phyloP scores from a whole-genome alignment of 2,797 vertebrate species.

The Crax fasciolata region DNA sequence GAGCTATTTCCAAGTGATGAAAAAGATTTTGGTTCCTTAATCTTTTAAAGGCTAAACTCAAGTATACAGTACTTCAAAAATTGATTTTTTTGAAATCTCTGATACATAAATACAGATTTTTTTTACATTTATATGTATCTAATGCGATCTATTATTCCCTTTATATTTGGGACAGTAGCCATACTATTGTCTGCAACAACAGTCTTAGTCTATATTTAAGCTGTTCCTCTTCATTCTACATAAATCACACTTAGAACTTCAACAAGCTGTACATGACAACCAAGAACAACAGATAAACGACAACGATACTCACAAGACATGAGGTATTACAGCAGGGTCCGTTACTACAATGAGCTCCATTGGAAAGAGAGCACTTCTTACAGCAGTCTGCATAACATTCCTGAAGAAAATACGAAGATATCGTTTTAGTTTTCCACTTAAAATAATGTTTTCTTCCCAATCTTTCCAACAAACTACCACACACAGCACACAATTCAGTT shows the following conservation, averaged over 20 bases:
- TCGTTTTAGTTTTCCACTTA: not conserved
- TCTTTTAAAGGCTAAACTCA: not conserved
- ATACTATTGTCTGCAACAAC: not conserved
- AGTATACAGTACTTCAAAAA: not conserved
- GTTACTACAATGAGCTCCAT: conserved; percentile 96
- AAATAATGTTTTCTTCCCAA: not conserved
- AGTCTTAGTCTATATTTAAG: not conserved
- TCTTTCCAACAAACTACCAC: not conserved
- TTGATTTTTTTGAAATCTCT: not conserved
- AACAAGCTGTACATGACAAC: not conserved
- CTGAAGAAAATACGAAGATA: conserved; percentile 80
- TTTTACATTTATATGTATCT: not conserved
- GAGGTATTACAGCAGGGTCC: conserved; percentile 97
- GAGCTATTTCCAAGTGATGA: not conserved
- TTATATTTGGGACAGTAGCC: not conserved
- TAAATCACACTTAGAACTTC: not conserved
- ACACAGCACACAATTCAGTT: not conserved
- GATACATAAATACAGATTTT: not conserved
- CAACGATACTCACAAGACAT: conserved; percentile 89
- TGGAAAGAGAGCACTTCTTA: conserved; percentile 98
- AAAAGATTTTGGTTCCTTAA: not conserved
- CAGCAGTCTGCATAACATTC: conserved; percentile 96
- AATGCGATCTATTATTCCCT: not conserved
- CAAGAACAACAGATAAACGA: not conserved
- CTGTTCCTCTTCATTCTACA: not conserved